Evolutionary conservation across 1,140 invertebrate genomes (phyloP).

Genomic region (Dryas iulia): DNA sequence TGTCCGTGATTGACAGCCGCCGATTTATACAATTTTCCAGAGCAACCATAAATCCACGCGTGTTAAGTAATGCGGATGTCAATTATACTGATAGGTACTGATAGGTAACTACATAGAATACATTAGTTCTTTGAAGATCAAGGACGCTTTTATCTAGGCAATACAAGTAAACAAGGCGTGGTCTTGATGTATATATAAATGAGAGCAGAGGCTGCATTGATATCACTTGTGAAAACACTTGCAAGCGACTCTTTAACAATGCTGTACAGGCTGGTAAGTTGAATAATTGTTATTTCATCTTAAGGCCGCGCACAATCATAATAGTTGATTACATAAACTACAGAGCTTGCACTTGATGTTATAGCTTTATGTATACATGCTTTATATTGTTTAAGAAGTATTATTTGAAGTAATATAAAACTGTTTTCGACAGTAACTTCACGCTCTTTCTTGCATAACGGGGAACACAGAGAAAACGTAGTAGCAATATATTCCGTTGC

Average conservation of each 20-base stretch:
- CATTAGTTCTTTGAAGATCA: conserved; percentile 67
- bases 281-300: not conserved
- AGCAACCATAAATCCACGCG: conserved; percentile 1
- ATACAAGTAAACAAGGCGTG: conserved; percentile 55
- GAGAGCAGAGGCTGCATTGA: conserved; percentile 25
- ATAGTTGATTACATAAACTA: no score
- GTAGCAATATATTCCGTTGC: no score
- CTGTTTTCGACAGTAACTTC: no score
- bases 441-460: no score
- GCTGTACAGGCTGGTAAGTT: conserved; percentile 69
- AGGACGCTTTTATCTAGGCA: conserved; percentile 61
- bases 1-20: not conserved
- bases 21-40: not conserved
- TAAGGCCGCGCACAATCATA: no score
- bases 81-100: conserved; percentile 45
- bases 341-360: no score
- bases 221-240: conserved; percentile 61
- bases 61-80: conserved; percentile 51
- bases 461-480: no score
- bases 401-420: no score
- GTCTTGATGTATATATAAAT: conserved; percentile 62
- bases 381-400: no score
- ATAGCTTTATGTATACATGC: no score
- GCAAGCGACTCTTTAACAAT: conserved; percentile 56
- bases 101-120: conserved; percentile 44